These are phyloP conservation scores for Drosophila rhopaloa DNA, from an alignment of 1,140 invertebrate species.

Conservation along the genomic window DNA sequence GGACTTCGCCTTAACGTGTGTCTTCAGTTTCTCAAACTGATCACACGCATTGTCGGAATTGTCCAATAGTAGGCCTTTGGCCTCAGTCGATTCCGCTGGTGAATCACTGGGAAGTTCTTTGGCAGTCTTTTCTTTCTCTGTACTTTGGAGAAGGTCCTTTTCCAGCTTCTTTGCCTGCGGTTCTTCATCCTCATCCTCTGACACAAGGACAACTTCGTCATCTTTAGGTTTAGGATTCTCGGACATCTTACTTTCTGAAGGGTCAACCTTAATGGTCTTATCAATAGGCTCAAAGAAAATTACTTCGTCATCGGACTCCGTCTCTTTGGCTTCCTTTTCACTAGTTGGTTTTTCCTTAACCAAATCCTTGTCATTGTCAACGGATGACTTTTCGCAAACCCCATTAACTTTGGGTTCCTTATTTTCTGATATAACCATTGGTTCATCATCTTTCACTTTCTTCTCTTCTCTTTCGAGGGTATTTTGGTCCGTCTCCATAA, in stretches of 20 bases:
- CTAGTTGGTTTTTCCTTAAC: not conserved
- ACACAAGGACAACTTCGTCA: conserved; percentile 62
- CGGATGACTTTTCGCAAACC: not conserved
- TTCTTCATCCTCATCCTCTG: conserved; percentile 66
- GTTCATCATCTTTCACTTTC: not conserved
- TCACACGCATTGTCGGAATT: conserved; percentile 82
- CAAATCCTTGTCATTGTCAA: not conserved
- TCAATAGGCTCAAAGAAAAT: conserved; percentile 68
- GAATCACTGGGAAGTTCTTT: conserved; percentile 6
- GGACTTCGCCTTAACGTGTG: conserved; percentile 30
- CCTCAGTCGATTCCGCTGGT: conserved; percentile 39
- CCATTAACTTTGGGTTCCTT: conserved; percentile 15
- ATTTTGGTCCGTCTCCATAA: conserved; percentile 1
- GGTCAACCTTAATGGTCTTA: conserved; percentile 28
- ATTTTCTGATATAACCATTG: not conserved
- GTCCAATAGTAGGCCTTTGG: conserved; percentile 51
- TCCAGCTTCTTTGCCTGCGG: conserved; percentile 3
- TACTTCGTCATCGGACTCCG: conserved; percentile 72
- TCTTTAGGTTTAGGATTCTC: conserved; percentile 21
- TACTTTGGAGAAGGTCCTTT: conserved; percentile 6
- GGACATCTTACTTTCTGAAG: not conserved
- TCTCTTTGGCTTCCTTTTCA: conserved; percentile 26
- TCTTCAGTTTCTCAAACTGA: conserved; percentile 63
- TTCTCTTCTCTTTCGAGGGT: not conserved
- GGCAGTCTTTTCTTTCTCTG: not conserved